These are phyloP conservation scores for Oreotragus oreotragus DNA, from an alignment of 2,113 vertebrate species.

Conservation along the genomic window DNA sequence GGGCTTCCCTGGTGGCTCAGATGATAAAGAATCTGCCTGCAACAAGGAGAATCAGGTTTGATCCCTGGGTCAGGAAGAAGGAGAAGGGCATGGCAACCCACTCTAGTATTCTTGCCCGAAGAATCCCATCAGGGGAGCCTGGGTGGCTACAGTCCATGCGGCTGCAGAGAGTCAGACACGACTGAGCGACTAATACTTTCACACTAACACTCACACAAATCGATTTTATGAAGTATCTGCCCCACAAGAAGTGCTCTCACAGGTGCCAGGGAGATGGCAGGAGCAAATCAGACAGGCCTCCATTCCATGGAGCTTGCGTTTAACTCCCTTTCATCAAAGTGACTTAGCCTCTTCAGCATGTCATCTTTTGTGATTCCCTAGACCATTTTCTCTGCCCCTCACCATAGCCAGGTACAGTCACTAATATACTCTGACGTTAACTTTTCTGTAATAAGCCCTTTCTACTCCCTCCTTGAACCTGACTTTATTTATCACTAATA, in stretches of 20 bases:
- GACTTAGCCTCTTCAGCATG: not conserved
- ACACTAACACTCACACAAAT: not conserved
- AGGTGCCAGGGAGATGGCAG: not conserved
- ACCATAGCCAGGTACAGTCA: not conserved
- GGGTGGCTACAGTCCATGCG: not conserved
- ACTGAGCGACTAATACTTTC: not conserved
- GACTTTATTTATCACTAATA: not conserved
- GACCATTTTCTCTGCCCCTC: not conserved
- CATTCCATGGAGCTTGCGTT: accelerated
- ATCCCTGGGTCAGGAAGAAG: not conserved
- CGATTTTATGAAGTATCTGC: not conserved
- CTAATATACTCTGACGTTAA: not conserved
- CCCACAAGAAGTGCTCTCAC: not conserved
- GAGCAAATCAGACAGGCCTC: not conserved
- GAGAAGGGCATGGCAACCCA: not conserved
- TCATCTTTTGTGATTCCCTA: not conserved
- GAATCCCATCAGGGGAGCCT: not conserved
- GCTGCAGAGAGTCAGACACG: not conserved
- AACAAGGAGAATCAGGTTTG: not conserved
- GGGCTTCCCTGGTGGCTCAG: not conserved
- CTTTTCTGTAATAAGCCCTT: not conserved
- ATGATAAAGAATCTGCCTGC: not conserved
- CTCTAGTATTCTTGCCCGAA: not conserved
- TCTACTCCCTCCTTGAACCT: not conserved
- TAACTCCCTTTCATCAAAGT: not conserved